Evolutionary conservation across 2,888 invertebrate genomes (phyloP), one percentile per base, ranked within the genome.

Genomic region (Sussaba pulchella): DNA sequence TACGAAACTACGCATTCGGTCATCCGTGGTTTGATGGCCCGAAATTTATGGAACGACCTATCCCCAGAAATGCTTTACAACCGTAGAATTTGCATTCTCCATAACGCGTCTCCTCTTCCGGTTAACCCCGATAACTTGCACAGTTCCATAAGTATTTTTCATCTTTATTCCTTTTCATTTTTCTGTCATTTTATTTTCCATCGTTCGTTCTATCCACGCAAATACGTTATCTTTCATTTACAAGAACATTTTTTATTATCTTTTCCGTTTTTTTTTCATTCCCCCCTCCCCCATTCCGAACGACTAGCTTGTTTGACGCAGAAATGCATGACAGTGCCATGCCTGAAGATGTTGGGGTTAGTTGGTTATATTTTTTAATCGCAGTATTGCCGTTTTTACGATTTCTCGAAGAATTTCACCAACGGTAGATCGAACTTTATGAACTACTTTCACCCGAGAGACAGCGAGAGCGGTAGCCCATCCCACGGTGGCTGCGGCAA

Each of bases 111-210:
- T 54, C 17, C 26, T 77, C 64, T 45, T 17, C 72, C 61, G 45
- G 63, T 76, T 61, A 41, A 67, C 47, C n/a, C 80, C 45, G 76
- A 76, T 66, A 80, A 72, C 72, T 72, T 67, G 57, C 67, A 63
- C 54, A 43, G 64, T 52, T 73, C 59, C 57, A 57, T 64, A 64
- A 21, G 45, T 64, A 43, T 64, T 63, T 4, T 24, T 12, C 14
- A 17, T 2, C 2, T 26, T n/a, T 17, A 4, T 64, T 3, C 19
- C 12, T 24, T 9, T 61, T 17, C 12, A 31, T 47, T 19, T 47
- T 31, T 24, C 45, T 47, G 4, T 47, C 1, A 8, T 6, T 26
- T 47, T 47, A 1, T 26, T 47, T 45, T 45, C 17, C 9, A 21
- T 24, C 31, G 8, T 45, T 43, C n/a, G n/a, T 47, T 9, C 47